A percentile compares a stretch with the other conserved stretches of the same genome.
phyloP scores from a whole-genome alignment of 2,888 invertebrate genomes.

The Sphaeridia pumilis region DNA sequence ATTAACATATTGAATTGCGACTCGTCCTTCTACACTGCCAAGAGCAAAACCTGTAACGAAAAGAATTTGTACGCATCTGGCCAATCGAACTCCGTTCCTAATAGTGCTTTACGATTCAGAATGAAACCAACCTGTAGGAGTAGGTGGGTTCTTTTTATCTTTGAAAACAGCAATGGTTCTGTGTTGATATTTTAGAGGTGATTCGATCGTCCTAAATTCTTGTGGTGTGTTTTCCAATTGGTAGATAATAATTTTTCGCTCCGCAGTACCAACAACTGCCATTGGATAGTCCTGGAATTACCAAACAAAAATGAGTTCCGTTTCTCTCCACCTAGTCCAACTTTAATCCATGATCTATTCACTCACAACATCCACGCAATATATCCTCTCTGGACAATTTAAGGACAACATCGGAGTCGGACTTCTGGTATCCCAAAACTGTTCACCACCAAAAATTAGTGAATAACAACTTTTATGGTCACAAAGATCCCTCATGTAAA shows the following conservation, averaged over 20 bases:
- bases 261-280: conserved; percentile 95
- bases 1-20: conserved; percentile 95
- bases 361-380: conserved; percentile 89
- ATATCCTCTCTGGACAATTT: conserved; percentile 81
- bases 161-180: conserved; percentile 90
- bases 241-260: conserved; percentile 80
- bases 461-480: not conserved
- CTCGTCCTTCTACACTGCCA: conserved; percentile 92
- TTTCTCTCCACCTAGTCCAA: not conserved
- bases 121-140: conserved; percentile 37
- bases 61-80: too few species aligned
- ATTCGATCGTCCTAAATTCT: conserved; percentile 86
- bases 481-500: too few species aligned
- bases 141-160: conserved; percentile 83
- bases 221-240: conserved; percentile 86
- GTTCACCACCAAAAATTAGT: conserved; percentile 26
- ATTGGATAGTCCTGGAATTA: conserved; percentile 93
- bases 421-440: conserved; percentile 96
- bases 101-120: not conserved
- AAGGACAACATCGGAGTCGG: conserved; percentile 82
- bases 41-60: conserved; percentile 63
- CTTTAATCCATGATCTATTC: not conserved
- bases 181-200: conserved; percentile 86
- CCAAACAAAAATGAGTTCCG: not conserved
- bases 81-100: not conserved